These are phyloP conservation scores for Oriolus oriolus DNA, from an alignment of 2,113 vertebrate genomes.

Conservation along the genomic window DNA sequence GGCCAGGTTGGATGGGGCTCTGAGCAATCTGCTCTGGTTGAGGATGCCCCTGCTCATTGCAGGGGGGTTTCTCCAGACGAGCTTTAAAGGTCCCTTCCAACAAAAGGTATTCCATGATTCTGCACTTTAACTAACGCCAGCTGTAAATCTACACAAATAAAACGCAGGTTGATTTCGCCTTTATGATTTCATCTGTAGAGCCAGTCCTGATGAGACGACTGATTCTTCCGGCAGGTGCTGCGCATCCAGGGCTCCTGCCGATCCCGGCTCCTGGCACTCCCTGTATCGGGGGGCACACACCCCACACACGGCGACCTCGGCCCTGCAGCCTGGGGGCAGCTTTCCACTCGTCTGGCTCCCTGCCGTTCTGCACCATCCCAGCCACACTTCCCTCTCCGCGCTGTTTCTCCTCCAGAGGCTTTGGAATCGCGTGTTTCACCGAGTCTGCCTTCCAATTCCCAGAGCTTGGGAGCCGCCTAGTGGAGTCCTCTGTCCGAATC, in stretches of 20 bases:
- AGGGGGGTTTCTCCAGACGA: neutral
- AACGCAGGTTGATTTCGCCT: neutral
- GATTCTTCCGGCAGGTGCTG: neutral
- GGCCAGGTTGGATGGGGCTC: neutral
- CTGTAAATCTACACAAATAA: neutral
- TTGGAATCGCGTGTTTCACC: neutral
- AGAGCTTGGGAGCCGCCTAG: conserved; percentile 23
- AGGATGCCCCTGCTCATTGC: neutral
- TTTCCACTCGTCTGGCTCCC: neutral
- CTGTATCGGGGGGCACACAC: neutral
- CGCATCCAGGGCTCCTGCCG: accelerated
- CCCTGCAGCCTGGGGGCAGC: neutral
- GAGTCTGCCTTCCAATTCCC: neutral
- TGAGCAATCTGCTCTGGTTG: neutral
- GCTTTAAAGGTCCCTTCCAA: neutral
- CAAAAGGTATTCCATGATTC: neutral
- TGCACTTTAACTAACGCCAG: neutral
- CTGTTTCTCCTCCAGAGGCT: neutral
- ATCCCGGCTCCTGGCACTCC: neutral
- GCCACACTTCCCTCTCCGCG: neutral
- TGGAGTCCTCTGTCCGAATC: neutral
- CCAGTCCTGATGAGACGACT: too few species aligned
- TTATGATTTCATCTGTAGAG: neutral
- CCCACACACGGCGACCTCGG: accelerated
- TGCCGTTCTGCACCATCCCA: neutral